Evolutionary conservation across 2,888 invertebrate genomes (phyloP), one percentile per base, ranked within the genome.

Genomic region (Cerastoderma edule): DNA sequence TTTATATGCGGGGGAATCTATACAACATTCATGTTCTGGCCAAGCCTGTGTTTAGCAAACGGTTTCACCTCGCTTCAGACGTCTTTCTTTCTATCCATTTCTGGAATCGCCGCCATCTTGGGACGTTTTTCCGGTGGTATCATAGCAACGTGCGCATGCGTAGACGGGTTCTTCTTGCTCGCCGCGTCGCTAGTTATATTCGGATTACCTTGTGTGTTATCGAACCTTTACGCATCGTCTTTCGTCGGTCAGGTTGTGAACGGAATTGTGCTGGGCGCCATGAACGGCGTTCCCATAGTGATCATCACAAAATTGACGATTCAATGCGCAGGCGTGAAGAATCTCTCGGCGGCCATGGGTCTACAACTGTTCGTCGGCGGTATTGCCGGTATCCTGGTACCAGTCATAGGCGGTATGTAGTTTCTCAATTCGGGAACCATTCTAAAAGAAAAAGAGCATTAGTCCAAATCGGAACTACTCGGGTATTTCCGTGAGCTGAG

Each of bases 1-100:
- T 66, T 66, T 32, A 50, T 66, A 48, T 67, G 54, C 39, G 33
- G 67, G 27, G 67, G 67, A 5, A 56, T 67, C 8, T 67, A 67
- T 28, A 54, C 67, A 27, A 27, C 53, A 8, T 67, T 67, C 28
- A 33, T 67, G 39, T 44, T 53, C 27, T 67, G 67, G 67, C 67
- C 67, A 24, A 67, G 53, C 24, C 39, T 67, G 13, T 67, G 67
- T 28, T 28, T 67, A 27, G 54, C 39, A 39, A 16, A 54, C 32
- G 67, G 67, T 19, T 54, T 67, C 44, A 67, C 54, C 2, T 53
- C 67, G 10, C 35, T 67, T 54, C 54, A 67, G 44, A 39, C 54
- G 4, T 67, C 67, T 35, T 67, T 32, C 44, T 50, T 54, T n/a
- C 27, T 67, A 16, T 54, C 67, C 13, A 39, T 67, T 24, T 39